Evolutionary conservation across 2,888 invertebrate genomes (phyloP), one percentile per base, ranked within the genome.

Genomic region (Lingula anatina): DNA sequence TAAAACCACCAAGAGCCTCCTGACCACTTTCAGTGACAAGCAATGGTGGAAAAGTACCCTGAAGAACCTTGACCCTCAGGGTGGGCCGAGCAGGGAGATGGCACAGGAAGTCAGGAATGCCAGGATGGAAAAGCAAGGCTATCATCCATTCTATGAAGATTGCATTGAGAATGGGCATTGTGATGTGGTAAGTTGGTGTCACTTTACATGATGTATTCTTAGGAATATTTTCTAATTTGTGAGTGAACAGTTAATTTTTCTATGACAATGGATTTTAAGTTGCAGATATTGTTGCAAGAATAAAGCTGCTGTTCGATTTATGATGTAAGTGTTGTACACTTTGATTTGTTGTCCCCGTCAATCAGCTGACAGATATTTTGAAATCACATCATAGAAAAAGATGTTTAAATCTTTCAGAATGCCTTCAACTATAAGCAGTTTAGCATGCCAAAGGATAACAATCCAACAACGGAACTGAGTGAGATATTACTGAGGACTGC

Each of bases 111-210:
- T 67, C 42, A 53, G 55, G 15, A 73, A 73, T 50, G 55, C 46
- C 5, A 62, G 53, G 15, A 63, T 75, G 24, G 59, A 57, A 15
- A 62, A 55, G 46, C 73, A 73, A 51, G 69, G 73, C 3, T 68
- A 69, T 50, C 74, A 73, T 59, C 72, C 74, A 5, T 77, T 76
- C 55, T 77, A 76, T 57, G 63, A 26, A n/a, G 56, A 61, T 9
- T 47, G 70, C 26, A 62, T 71, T 31, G 60, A 61, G 5, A 56
- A 64, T 28, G 55, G 61, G 45, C 68, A 66, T 48, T 46, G 51
- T 27, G 64, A 73, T 58, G 48, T 53, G 54, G 75, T 74, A 53
- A 56, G 61, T 50, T n/a, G 12, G 18, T n/a, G 24, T 21, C n/a
- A n/a, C n/a, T n/a, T n/a, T n/a, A n/a, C n/a, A n/a, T n/a, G n/a